phyloP scores from a whole-genome alignment of 2,113 vertebrate species.

The Rhabdomys dilectus region DNA sequence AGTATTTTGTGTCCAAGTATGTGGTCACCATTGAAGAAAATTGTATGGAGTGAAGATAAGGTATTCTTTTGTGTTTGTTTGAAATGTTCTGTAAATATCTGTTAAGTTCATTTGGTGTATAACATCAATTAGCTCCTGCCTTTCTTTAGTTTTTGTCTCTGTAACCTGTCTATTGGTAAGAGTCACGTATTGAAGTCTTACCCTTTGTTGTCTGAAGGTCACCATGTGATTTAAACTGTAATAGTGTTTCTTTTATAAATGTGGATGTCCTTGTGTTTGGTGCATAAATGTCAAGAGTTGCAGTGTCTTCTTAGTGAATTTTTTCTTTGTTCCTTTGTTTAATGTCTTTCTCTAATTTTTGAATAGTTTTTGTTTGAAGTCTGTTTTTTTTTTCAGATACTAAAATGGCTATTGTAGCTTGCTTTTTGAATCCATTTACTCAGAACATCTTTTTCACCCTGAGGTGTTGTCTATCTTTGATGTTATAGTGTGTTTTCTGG shows the following conservation, averaged over 20 bases:
- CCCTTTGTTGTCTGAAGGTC: neutral
- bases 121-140: neutral
- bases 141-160: neutral
- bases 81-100: neutral
- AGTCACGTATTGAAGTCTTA: neutral
- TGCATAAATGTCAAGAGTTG: neutral
- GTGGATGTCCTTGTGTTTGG: neutral
- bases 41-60: neutral
- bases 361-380: neutral
- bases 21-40: neutral
- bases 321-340: neutral
- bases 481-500: neutral
- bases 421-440: neutral
- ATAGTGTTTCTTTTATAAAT: neutral
- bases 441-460: neutral
- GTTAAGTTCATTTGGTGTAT: neutral
- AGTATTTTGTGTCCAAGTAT: neutral
- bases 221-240: neutral
- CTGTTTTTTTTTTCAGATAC: neutral
- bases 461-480: neutral
- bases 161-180: neutral
- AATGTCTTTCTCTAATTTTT: neutral
- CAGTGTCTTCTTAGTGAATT: neutral
- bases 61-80: neutral
- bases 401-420: neutral